Conservation (phyloP, 2,797 vertebrate species). For the Poecile montanus region DNA sequence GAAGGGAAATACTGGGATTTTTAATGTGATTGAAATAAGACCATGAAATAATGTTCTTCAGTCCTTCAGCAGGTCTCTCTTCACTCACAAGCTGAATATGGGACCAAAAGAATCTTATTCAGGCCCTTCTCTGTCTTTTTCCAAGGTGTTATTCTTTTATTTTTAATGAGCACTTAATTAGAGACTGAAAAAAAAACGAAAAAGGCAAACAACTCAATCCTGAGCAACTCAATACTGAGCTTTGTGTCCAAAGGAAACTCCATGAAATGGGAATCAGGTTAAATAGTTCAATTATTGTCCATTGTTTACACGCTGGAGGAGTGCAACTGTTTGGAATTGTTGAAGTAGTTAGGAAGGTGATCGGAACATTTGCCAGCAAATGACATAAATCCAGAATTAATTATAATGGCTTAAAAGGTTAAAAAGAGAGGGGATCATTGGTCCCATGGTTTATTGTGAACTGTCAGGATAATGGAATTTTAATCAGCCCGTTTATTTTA, state of each 20-base stretch:
- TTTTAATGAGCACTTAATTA: constrained; percentile 29
- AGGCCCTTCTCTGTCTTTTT: background rate
- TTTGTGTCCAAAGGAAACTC: constrained; percentile 63
- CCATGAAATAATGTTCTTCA: background rate
- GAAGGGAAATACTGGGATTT: background rate
- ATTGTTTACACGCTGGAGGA: constrained; percentile 40
- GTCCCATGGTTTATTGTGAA: constrained; percentile 73
- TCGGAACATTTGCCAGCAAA: constrained; percentile 79
- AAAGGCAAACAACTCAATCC: background rate
- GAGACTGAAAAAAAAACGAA: background rate
- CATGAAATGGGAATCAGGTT: constrained; percentile 61
- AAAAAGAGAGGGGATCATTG: constrained; percentile 67
- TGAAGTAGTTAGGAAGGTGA: constrained; percentile 76
- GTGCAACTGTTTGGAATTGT: constrained; percentile 70
- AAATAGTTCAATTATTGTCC: constrained; percentile 62
- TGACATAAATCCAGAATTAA: constrained; percentile 80
- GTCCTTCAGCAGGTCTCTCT: background rate
- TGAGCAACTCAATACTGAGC: constrained; percentile 45
- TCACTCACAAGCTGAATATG: background rate
- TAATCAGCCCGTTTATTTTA: constrained; percentile 74
- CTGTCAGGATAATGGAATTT: constrained; percentile 78
- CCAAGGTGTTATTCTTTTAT: background rate
- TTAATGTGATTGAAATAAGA: background rate
- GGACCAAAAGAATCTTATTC: background rate
- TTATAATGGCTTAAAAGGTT: constrained; percentile 73